These are phyloP conservation scores for Idaea aversata DNA, from an alignment of 2,888 invertebrate species.

Conservation along the genomic window DNA sequence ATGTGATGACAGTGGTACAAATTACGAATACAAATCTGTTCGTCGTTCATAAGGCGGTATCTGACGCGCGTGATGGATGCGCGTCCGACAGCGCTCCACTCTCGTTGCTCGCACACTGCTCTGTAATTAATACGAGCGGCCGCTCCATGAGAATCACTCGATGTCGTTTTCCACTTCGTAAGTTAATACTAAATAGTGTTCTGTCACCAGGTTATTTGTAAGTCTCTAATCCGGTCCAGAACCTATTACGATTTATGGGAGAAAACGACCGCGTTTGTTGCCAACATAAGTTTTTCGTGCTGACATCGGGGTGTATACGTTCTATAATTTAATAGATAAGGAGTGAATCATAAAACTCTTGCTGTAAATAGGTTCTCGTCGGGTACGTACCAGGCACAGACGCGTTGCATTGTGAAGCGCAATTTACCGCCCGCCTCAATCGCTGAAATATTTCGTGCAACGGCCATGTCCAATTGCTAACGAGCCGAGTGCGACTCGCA, in stretches of 20 bases:
- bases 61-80: slow-evolving; percentile 74
- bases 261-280: slow-evolving; percentile 27
- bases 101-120: slow-evolving; percentile 59
- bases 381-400: slow-evolving; percentile 44
- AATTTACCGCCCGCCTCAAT: slow-evolving; percentile 79
- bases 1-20: slow-evolving; percentile 81
- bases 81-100: slow-evolving; percentile 40
- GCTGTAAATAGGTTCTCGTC: slow-evolving; percentile 65
- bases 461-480: slow-evolving; percentile 80
- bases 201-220: slow-evolving; percentile 59
- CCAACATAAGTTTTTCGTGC: slow-evolving; percentile 15
- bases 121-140: slow-evolving; percentile 73
- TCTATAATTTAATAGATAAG: slow-evolving; percentile 71
- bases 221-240: slow-evolving; percentile 46
- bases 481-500: slow-evolving; percentile 76
- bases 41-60: slow-evolving; percentile 76
- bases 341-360: slow-evolving; percentile 73
- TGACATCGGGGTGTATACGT: slow-evolving; percentile 31
- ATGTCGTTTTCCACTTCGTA: slow-evolving; percentile 65
- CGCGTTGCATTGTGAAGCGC: slow-evolving; percentile 71
- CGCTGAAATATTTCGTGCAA: slow-evolving; percentile 80
- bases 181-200: slow-evolving; percentile 60
- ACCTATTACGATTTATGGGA: slow-evolving; percentile 44
- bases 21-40: slow-evolving; percentile 79
- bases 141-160: slow-evolving; percentile 68